Base-by-base conservation (phyloP, 2,113 vertebrate species). In the Oostethus manadensis region DNA sequence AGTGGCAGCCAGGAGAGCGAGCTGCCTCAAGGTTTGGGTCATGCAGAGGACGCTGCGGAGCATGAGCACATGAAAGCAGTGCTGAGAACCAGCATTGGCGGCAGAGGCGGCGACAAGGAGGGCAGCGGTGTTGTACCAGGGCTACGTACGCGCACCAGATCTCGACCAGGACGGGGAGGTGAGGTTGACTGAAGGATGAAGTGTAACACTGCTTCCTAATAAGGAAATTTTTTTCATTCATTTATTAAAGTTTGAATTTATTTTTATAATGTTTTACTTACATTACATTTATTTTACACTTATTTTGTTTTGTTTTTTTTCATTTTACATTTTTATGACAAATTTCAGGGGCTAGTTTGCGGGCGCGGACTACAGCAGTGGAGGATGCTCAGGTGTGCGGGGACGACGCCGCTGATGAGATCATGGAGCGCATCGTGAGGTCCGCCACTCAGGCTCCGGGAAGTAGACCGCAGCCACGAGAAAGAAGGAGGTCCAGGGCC, bases 401-500 rank as follows among this genome's bases (percentile, higher is more conserved):
- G 0, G 95, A 96, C 0, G 94, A 94, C 0, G 89, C 92, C 0
- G 95, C 96, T 0, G 96, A 98, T 18, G 96, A 98, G 79, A 98
- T 99, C 82, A 99, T 99, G 96, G 95, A 99, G 77, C 92, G 92
- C n/a, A 98, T 99, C 1, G 95, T 99, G 21, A 93, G 93, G 73
- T 98, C 96, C 0, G 96, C 95, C 78, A 99, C 93, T 35, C 96
- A 98, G 86, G 91, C 92, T 84, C 93, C 94, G 64, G 92, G 91
- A 79, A 91, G 94, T 79, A 89, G 95, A 79, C 83, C 88, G 0
- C 92, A 95, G 75, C 94, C 93, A 8, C 86, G 93, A 51, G 96
- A 98, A 79, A 91, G 96, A 66, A 94, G 94, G 73, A 87, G 96
- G 17, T 98, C 95, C 51, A 91, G 96, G n/a, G 94, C 90, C 68